Evolutionary conservation across 2,888 invertebrate species (phyloP).

Genomic region (Zhengitettix transpicula): DNA sequence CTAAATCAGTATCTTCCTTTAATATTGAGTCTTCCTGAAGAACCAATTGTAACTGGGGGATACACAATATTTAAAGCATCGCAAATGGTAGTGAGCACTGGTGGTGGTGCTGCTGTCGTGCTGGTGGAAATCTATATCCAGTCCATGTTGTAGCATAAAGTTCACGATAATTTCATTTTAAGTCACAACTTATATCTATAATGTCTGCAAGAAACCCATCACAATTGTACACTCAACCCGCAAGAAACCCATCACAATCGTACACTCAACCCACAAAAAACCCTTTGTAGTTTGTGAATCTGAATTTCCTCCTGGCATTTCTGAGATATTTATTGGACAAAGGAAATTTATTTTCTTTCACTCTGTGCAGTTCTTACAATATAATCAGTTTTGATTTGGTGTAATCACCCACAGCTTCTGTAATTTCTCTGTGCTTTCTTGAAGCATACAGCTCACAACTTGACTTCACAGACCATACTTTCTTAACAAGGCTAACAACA

Average conservation of each 20-base stretch:
- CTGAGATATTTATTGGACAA: neutral
- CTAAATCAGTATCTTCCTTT: too few species aligned
- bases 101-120: neutral
- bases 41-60: too few species aligned
- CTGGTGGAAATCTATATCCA: neutral
- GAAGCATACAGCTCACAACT: neutral
- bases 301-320: too few species aligned
- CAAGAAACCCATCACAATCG: neutral
- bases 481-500: neutral
- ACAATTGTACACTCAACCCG: too few species aligned
- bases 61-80: too few species aligned
- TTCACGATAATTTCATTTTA: neutral
- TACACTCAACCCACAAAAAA: neutral
- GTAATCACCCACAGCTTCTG: constrained; percentile 1
- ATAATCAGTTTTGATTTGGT: constrained; percentile 1
- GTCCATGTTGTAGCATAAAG: too few species aligned
- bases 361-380: neutral
- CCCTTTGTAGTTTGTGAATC: neutral
- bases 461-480: neutral
- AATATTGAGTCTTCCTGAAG: too few species aligned
- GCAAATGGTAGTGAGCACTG: neutral
- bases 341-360: neutral
- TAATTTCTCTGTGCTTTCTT: neutral
- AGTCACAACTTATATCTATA: neutral
- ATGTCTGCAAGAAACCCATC: neutral